These are phyloP conservation scores for Hypotaenidia philippensis DNA, from an alignment of 2,797 vertebrate genomes.

Conservation along the genomic window DNA sequence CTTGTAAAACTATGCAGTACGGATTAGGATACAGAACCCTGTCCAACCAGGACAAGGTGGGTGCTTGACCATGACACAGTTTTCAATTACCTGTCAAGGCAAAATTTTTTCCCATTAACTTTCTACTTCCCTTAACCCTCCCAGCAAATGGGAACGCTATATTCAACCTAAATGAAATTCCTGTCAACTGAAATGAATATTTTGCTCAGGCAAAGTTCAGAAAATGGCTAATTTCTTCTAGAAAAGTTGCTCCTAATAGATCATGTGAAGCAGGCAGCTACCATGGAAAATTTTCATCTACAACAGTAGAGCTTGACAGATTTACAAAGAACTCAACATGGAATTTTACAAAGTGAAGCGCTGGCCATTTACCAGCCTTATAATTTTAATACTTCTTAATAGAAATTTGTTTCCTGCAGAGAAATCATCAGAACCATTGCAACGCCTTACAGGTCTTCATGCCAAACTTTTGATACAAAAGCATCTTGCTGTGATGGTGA, in stretches of 20 bases:
- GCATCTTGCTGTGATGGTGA: not conserved
- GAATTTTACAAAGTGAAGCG: conserved; percentile 20
- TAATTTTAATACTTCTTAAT: conserved; percentile 5
- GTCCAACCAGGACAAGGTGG: not conserved
- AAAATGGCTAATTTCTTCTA: not conserved
- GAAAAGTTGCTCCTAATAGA: not conserved
- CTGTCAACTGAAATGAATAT: not conserved
- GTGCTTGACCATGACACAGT: not conserved
- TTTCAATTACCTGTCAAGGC: not conserved
- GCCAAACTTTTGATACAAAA: not conserved
- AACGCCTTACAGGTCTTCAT: not conserved
- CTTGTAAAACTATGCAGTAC: not conserved
- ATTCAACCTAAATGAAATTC: not conserved
- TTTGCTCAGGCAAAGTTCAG: not conserved
- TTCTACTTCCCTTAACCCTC: not conserved
- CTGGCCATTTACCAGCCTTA: not conserved
- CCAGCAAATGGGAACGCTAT: not conserved
- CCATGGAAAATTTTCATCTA: not conserved
- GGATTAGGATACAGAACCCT: not conserved
- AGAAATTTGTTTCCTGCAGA: conserved; percentile 24
- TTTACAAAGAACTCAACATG: not conserved
- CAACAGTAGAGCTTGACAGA: not conserved
- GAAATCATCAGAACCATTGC: not conserved
- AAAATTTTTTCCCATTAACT: not conserved
- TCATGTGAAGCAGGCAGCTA: not conserved